These are phyloP conservation scores for Orchestia grillus DNA, from an alignment of 1,140 invertebrate species.

Conservation along the genomic window DNA sequence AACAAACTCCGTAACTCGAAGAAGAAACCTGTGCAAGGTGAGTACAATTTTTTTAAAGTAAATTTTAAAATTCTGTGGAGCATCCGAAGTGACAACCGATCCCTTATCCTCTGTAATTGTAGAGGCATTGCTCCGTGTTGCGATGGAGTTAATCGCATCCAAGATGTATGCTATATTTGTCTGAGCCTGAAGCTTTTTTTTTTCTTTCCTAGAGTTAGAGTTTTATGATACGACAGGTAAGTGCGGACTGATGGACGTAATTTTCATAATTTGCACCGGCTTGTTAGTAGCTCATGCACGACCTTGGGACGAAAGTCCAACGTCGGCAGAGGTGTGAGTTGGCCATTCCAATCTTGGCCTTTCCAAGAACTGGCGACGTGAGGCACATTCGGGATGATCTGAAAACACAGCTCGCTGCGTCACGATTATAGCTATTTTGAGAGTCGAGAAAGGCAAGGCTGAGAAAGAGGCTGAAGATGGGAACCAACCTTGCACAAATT, in stretches of 20 bases:
- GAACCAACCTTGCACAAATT: neutral
- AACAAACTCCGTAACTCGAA: conserved; percentile 31
- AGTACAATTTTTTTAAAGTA: neutral
- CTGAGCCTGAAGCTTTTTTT: neutral
- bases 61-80: too few species aligned
- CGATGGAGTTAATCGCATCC: neutral
- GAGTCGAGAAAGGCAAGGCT: neutral
- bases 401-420: conserved; percentile 27
- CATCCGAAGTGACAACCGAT: too few species aligned
- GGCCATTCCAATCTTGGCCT: conserved; percentile 9
- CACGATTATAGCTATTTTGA: conserved; percentile 25
- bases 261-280: neutral
- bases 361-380: neutral
- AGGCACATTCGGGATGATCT: neutral
- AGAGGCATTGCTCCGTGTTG: neutral
- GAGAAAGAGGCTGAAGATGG: neutral
- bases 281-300: neutral
- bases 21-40: neutral
- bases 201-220: neutral
- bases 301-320: conserved; percentile 13
- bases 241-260: neutral
- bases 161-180: neutral
- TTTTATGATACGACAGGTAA: neutral
- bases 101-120: neutral
- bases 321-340: neutral